A percentile compares a stretch with the other conserved stretches of the same genome.
These are phyloP conservation scores for Ochotona curzoniae DNA, from an alignment of 2,113 vertebrate genomes.

Conservation along the genomic window DNA sequence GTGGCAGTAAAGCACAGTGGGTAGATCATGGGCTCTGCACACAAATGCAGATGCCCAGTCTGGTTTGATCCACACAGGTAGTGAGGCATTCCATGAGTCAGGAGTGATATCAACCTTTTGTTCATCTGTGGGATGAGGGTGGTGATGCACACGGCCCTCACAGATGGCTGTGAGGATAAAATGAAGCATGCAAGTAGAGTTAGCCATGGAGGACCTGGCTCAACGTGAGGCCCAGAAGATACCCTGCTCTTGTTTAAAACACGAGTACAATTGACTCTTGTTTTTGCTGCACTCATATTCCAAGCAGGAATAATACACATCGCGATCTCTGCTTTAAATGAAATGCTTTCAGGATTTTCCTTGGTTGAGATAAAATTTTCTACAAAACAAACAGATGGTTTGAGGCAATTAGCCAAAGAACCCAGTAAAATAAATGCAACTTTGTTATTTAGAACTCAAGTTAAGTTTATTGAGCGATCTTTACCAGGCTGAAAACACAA, in stretches of 20 bases:
- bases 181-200: background rate
- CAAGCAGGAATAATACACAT: background rate
- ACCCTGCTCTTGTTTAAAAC: background rate
- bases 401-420: slow-evolving; percentile 29
- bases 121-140: background rate
- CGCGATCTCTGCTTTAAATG: slow-evolving; percentile 9
- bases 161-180: background rate
- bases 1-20: no score
- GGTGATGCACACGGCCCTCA: no score
- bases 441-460: background rate
- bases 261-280: background rate
- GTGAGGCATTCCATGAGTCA: background rate
- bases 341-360: slow-evolving; percentile 53
- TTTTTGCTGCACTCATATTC: background rate
- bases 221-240: background rate
- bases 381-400: slow-evolving; percentile 35
- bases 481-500: background rate
- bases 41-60: background rate
- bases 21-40: background rate
- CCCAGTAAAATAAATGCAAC: background rate
- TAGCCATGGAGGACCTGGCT: background rate
- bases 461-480: background rate
- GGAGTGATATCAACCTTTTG: background rate
- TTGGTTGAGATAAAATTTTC: slow-evolving; percentile 4
- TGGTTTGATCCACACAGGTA: background rate